These are phyloP conservation scores for Maconellicoccus hirsutus DNA, from an alignment of 1,140 invertebrate species.

Conservation along the genomic window DNA sequence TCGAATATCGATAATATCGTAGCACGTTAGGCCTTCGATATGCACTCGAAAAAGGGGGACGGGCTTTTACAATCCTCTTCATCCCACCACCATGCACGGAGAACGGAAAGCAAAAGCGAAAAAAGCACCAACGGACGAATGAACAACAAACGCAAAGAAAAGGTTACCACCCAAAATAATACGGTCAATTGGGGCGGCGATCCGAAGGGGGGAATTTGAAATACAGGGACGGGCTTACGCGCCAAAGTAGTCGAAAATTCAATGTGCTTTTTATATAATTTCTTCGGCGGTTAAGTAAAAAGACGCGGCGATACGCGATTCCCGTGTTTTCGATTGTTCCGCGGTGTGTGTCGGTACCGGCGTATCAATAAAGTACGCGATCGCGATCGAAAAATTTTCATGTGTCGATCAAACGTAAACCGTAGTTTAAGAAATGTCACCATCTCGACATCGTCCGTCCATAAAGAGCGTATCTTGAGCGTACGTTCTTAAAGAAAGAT, in stretches of 20 bases:
- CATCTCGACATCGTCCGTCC: not conserved
- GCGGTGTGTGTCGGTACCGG: too few species aligned
- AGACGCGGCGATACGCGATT: not conserved
- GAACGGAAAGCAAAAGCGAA: slow-evolving; percentile 14
- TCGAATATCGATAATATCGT: slow-evolving; percentile 8
- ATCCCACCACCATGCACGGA: not conserved
- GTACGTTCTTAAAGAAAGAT: too few species aligned
- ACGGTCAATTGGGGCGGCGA: slow-evolving; percentile 9
- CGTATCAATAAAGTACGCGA: too few species aligned
- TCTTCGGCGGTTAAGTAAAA: not conserved
- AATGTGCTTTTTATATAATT: not conserved
- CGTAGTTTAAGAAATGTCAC: not conserved
- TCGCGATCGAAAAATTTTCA: not conserved
- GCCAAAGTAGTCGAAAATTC: not conserved
- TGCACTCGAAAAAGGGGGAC: too few species aligned
- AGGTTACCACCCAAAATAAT: slow-evolving; percentile 21
- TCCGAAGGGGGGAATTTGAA: not conserved
- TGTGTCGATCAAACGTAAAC: too few species aligned
- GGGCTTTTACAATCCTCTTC: not conserved
- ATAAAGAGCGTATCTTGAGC: too few species aligned
- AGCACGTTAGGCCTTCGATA: too few species aligned
- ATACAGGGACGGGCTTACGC: not conserved
- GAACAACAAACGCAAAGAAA: not conserved
- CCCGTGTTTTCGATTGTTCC: not conserved
- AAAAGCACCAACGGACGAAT: slow-evolving; percentile 16